Conservation (phyloP, 2,797 vertebrate genomes). For the Muraenolepis orangiensis region DNA sequence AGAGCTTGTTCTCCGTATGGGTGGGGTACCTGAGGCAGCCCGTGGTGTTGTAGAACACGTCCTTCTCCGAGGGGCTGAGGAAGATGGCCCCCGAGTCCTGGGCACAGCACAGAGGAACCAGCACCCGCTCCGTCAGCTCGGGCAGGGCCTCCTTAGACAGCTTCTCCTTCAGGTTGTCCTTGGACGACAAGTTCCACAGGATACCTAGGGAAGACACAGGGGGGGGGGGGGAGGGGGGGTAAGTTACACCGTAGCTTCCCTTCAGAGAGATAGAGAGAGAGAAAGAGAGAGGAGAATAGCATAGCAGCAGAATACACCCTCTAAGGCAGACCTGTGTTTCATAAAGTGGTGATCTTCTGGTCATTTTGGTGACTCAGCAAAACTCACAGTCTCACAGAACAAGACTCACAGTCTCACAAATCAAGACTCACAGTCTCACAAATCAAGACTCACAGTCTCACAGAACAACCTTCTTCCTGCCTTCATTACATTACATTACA, state of each 20-base stretch:
- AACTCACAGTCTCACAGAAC: not conserved
- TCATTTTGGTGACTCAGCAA: not conserved
- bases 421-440: not conserved
- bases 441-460: not conserved
- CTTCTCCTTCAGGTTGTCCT: constrained; percentile 90
- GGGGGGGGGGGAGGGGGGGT: too few species aligned
- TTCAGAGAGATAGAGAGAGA: not conserved
- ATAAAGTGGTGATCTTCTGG: not conserved
- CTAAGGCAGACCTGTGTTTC: not conserved
- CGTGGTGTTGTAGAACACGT: constrained; percentile 91
- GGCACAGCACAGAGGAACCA: constrained; percentile 79
- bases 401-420: not conserved
- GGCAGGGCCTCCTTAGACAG: constrained; percentile 82
- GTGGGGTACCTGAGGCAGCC: constrained; percentile 87
- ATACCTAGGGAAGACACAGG: constrained; percentile 74
- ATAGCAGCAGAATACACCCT: not conserved
- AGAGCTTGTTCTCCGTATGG: not conserved
- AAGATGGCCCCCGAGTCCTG: constrained; percentile 71
- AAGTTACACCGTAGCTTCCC: too few species aligned
- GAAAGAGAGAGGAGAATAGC: not conserved
- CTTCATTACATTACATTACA: too few species aligned
- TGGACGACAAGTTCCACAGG: constrained; percentile 97
- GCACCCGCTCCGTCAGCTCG: constrained; percentile 83
- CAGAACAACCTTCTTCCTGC: not conserved
- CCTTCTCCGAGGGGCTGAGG: constrained; percentile 82